These are phyloP conservation scores for Pteropus alecto DNA, from an alignment of 2,113 vertebrate species.

Conservation along the genomic window DNA sequence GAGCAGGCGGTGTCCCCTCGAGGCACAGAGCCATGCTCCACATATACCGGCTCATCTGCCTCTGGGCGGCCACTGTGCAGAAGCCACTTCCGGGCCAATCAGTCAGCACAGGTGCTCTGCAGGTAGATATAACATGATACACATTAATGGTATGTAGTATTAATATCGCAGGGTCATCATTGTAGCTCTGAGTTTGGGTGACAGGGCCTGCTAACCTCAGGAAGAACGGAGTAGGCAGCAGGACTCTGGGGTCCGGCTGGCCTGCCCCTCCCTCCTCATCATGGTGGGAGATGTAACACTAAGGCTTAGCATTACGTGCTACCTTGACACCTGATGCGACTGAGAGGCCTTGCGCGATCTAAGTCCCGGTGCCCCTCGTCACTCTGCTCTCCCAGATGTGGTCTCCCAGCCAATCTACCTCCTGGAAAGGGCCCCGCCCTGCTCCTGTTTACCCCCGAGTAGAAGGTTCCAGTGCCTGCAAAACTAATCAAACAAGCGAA, in stretches of 20 bases:
- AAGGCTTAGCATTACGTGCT: no score
- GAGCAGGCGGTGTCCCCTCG: background rate
- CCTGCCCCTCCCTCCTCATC: background rate
- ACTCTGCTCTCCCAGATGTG: background rate
- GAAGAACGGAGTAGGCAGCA: background rate
- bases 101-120: accelerated
- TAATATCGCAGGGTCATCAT: background rate
- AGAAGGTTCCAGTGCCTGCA: background rate
- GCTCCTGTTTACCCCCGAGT: background rate
- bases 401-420: background rate
- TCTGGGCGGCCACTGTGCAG: background rate
- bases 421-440: background rate
- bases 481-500: background rate
- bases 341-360: accelerated
- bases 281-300: background rate
- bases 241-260: background rate
- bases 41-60: accelerated
- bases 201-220: background rate
- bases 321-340: background rate
- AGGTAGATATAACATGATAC: background rate
- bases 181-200: background rate
- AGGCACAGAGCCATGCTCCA: background rate
- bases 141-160: background rate
- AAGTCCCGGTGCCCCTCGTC: background rate
- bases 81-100: background rate